phyloP scores from a whole-genome alignment of 2,888 invertebrate genomes.

The Ctenicera cuprea region DNA sequence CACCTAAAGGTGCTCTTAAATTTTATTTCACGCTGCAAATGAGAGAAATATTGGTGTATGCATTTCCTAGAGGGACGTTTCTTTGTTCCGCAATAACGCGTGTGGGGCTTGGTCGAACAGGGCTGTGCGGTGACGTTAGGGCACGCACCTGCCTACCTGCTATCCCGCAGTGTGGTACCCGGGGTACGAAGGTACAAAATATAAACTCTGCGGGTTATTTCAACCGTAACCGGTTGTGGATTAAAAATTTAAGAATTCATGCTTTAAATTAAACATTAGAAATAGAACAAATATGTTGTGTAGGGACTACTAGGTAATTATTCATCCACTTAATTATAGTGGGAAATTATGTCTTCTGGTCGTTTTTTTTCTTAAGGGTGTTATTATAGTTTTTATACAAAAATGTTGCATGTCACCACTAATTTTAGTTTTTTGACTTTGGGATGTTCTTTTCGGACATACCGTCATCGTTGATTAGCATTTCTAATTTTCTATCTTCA shows the following conservation, averaged over 20 bases:
- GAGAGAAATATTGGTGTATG: slow-evolving; percentile 16
- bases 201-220: neutral
- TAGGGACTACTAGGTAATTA: slow-evolving; percentile 1
- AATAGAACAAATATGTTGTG: neutral
- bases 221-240: neutral
- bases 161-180: slow-evolving; percentile 4
- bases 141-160: slow-evolving; percentile 46
- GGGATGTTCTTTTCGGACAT: neutral
- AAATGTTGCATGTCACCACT: slow-evolving; percentile 13
- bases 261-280: slow-evolving; percentile 10
- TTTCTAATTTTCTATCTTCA: too few relatives aligned
- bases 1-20: slow-evolving; percentile 5
- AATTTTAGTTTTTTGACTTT: neutral
- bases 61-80: neutral
- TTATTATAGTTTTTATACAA: slow-evolving; percentile 3
- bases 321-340: slow-evolving; percentile 25
- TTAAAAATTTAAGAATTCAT: slow-evolving; percentile 12
- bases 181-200: neutral
- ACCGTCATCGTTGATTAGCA: neutral
- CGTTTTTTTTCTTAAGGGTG: neutral
- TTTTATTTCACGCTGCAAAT: slow-evolving; percentile 29
- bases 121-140: slow-evolving; percentile 10
- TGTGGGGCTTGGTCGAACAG: slow-evolving; percentile 27
- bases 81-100: slow-evolving; percentile 42
- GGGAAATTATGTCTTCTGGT: slow-evolving; percentile 4